phyloP scores from a whole-genome alignment of 1,140 invertebrate species.

The Brachionus rubens region DNA sequence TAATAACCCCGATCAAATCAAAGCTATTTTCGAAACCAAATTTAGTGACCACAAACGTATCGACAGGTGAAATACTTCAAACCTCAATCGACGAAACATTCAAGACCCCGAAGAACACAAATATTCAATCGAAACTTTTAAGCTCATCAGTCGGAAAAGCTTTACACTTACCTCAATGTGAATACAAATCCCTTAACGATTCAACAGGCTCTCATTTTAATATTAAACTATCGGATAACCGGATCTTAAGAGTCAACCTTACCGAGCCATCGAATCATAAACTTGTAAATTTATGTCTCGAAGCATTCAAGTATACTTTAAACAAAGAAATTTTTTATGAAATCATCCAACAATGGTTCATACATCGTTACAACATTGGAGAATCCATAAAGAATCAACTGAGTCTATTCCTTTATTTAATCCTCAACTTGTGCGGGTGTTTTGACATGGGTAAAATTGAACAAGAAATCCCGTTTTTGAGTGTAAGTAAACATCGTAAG shows the following conservation, averaged over 20 bases:
- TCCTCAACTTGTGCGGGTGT: slow-evolving; percentile 34
- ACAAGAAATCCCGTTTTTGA: slow-evolving; percentile 30
- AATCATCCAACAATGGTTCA: slow-evolving; percentile 43
- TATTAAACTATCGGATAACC: slow-evolving; percentile 10
- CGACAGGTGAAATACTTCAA: background rate
- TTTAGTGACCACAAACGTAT: background rate
- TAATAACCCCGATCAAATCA: slow-evolving; percentile 35
- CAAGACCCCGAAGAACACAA: background rate
- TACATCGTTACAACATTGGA: slow-evolving; percentile 27
- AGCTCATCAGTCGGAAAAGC: slow-evolving; percentile 25
- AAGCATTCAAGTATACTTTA: slow-evolving; percentile 38
- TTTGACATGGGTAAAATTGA: slow-evolving; percentile 44
- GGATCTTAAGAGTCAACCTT: slow-evolving; percentile 13
- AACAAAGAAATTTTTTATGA: slow-evolving; percentile 29
- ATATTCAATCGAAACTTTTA: background rate
- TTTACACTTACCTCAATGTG: slow-evolving; percentile 8
- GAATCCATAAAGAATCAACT: slow-evolving; percentile 33
- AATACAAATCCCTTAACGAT: slow-evolving; percentile 18
- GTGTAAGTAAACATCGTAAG: background rate
- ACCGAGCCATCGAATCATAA: slow-evolving; percentile 5
- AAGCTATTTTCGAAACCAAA: slow-evolving; percentile 8
- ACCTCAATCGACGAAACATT: slow-evolving; percentile 6
- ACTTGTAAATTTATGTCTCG: slow-evolving; percentile 32
- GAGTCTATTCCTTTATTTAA: slow-evolving; percentile 18
- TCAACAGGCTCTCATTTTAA: slow-evolving; percentile 27